Percentiles rank a stretch among this genome's conserved stretches.
Evolutionary conservation across 2,797 vertebrate genomes (phyloP).

Genomic region (Sebastes jordani): DNA sequence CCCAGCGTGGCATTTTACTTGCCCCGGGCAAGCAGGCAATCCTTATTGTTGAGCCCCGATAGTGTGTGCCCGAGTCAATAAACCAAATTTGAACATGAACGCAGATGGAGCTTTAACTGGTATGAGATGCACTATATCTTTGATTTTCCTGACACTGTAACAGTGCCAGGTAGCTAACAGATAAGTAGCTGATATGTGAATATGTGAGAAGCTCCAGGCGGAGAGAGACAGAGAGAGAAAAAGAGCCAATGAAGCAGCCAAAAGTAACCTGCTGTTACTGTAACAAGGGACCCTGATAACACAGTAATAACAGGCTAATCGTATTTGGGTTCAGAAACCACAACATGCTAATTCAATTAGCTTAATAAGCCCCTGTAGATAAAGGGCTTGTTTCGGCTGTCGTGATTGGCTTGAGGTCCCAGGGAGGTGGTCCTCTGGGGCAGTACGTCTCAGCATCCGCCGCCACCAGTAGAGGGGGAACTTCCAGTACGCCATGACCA

Average conservation of each 20-base stretch:
- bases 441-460: constrained; percentile 46
- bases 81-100: not conserved
- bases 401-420: constrained; percentile 77
- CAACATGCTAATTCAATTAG: constrained; percentile 87
- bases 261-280: constrained; percentile 82
- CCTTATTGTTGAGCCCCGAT: too few relatives aligned
- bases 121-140: not conserved
- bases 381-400: constrained; percentile 80
- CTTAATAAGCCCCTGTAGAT: constrained; percentile 86
- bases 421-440: constrained; percentile 75
- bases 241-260: constrained; percentile 65
- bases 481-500: constrained; percentile 41
- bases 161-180: constrained; percentile 30
- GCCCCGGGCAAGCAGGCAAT: too few relatives aligned
- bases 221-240: constrained; percentile 34
- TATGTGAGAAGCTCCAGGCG: constrained; percentile 11
- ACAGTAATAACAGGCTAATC: constrained; percentile 85
- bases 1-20: too few relatives aligned
- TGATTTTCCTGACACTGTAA: constrained; percentile 12
- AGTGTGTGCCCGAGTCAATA: not conserved
- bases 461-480: constrained; percentile 73
- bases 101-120: not conserved
- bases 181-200: constrained; percentile 32
- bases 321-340: constrained; percentile 85
- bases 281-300: constrained; percentile 83